Conservation (phyloP, 2,888 invertebrate species). For the Seladonia tumulorum region DNA sequence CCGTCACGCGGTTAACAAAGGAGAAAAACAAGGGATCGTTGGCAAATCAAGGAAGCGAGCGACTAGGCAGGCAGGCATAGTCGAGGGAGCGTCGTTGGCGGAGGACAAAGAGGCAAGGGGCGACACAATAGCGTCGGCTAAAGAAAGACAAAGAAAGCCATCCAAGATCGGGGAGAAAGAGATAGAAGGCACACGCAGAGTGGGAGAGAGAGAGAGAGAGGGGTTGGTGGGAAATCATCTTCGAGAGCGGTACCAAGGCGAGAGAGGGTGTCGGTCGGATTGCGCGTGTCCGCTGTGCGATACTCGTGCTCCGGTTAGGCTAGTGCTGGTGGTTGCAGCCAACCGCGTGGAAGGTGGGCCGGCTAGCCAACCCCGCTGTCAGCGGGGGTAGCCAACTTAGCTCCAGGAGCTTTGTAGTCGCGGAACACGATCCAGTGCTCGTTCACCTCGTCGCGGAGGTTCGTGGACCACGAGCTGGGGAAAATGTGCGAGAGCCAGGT, state of each 20-base stretch:
- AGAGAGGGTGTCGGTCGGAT: slow-evolving; percentile 7
- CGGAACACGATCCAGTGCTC: slow-evolving; percentile 39
- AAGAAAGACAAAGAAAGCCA: background rate
- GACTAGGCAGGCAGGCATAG: background rate
- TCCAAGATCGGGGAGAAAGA: background rate
- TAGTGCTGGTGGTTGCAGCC: slow-evolving; percentile 32
- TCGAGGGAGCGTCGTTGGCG: background rate
- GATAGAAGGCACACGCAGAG: background rate
- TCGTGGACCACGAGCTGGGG: slow-evolving; percentile 20
- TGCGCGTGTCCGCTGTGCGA: slow-evolving; percentile 56
- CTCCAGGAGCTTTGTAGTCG: slow-evolving; percentile 11
- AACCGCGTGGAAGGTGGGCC: slow-evolving; percentile 44
- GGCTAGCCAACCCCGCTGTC: slow-evolving; percentile 18
- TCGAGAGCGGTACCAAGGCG: background rate
- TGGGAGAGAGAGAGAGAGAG: background rate
- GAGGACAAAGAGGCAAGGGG: background rate
- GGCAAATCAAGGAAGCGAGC: background rate
- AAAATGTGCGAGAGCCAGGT: slow-evolving; percentile 49
- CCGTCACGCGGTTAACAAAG: background rate
- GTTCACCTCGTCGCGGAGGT: slow-evolving; percentile 26
- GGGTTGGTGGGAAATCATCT: background rate
- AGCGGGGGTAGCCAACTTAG: slow-evolving; percentile 20
- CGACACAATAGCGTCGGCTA: background rate
- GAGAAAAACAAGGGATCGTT: background rate
- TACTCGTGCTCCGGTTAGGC: slow-evolving; percentile 21